phyloP scores from a whole-genome alignment of 2,888 invertebrate species.

The Cynaeus angustus region DNA sequence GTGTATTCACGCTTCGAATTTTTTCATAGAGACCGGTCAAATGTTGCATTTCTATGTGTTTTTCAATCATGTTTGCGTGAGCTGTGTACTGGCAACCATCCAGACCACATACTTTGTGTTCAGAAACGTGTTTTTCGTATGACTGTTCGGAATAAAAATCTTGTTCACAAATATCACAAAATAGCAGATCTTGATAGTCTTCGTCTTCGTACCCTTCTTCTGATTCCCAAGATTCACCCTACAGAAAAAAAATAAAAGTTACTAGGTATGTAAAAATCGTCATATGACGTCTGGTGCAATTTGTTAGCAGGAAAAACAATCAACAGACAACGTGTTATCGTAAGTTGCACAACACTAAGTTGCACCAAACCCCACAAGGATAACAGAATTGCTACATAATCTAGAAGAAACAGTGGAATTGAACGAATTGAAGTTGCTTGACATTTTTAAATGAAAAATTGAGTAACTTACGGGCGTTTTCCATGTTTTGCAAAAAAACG shows the following conservation, averaged over 20 bases:
- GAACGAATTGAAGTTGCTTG: slow-evolving; percentile 45
- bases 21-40: slow-evolving; percentile 86
- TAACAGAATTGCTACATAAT: slow-evolving; percentile 15
- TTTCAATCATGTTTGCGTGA: slow-evolving; percentile 84
- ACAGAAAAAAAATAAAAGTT: no score
- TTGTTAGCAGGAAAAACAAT: no score
- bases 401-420: slow-evolving; percentile 38
- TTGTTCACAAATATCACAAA: slow-evolving; percentile 89
- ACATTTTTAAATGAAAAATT: slow-evolving; percentile 49
- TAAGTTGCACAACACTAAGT: not conserved
- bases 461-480: slow-evolving; percentile 50
- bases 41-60: slow-evolving; percentile 89
- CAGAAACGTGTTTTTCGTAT: slow-evolving; percentile 79
- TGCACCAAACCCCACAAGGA: slow-evolving; percentile 31
- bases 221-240: slow-evolving; percentile 39
- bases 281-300: slow-evolving; percentile 11
- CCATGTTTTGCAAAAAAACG: slow-evolving; percentile 57
- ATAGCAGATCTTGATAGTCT: slow-evolving; percentile 70
- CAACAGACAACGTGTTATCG: not conserved
- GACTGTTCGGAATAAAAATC: slow-evolving; percentile 77
- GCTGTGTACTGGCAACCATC: slow-evolving; percentile 88
- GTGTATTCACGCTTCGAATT: slow-evolving; percentile 83
- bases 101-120: slow-evolving; percentile 86
- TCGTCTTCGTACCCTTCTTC: slow-evolving; percentile 31
- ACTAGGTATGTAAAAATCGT: no score